Evolutionary conservation across 1,140 invertebrate species (phyloP), one percentile per base, ranked within the genome.

Genomic region (Megalonaias nervosa): DNA sequence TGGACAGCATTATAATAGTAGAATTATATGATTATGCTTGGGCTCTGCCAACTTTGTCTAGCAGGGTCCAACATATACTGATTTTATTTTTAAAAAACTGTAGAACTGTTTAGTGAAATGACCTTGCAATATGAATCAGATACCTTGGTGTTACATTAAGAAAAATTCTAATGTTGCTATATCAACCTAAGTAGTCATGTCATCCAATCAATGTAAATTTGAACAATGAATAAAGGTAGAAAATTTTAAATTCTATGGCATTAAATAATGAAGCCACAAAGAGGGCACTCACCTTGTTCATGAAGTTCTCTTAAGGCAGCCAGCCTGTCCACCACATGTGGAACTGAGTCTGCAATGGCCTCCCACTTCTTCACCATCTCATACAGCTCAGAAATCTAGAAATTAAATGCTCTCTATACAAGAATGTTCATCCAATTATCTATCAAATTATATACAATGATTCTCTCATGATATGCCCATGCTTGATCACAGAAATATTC

Each of bases 311-410:
- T 95, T 1, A 98, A 91, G 12, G 96, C 94, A 80, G 95, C 92
- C 92, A 98, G 94, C 79, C 96, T 92, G 81, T 97, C 94, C 31
- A 98, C 92, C 55, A 97, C 94, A 89, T 96, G 94, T 2, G 96
- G 95, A 74, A 96, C 83, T 70, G 94, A 91, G 86, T 95, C 94
- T 21, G 94, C 94, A 76, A 96, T 93, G 61, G 94, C 92, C 86
- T 97, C 96, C 61, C 94, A 95, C 90, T 95, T 95, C 88, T 96
- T 96, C 65, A 96, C 92, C 62, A 97, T 90, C 80, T 97, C 95
- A 91, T 97, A 96, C 78, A 98, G 91, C 87, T 97, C 96, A 26
- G 93, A 91, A 65, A 97, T 94, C 95, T 95, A 88, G 65, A 88
- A 91, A 84, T 84, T 82, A 78, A 87, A 82, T 11, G 17, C 5